phyloP scores from a whole-genome alignment of 1,140 invertebrate genomes.

The Macrocentrus cingulum region DNA sequence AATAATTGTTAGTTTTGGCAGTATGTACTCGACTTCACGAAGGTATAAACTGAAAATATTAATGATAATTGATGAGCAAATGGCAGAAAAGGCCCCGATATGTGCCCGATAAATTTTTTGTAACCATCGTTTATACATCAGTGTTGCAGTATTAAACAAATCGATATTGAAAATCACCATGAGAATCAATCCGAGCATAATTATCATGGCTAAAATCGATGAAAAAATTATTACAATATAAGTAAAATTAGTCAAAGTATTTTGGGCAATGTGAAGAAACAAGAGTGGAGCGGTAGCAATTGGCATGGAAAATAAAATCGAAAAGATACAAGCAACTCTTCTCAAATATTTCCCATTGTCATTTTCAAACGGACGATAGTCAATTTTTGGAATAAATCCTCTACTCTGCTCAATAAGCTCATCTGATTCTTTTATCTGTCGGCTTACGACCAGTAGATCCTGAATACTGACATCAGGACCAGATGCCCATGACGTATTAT shows the following conservation, averaged over 20 bases:
- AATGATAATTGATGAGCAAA: slow-evolving; percentile 28
- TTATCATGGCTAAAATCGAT: slow-evolving; percentile 26
- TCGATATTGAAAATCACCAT: slow-evolving; percentile 30
- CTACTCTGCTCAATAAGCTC: neutral
- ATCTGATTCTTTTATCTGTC: neutral
- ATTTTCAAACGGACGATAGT: slow-evolving; percentile 7
- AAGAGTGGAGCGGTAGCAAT: slow-evolving; percentile 19
- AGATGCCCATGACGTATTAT: neutral
- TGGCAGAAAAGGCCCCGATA: slow-evolving; percentile 28
- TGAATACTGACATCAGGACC: slow-evolving; percentile 8
- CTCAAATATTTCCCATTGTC: slow-evolving; percentile 6
- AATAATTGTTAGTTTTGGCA: slow-evolving; percentile 34
- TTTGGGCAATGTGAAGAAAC: slow-evolving; percentile 23
- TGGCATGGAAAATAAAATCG: slow-evolving; percentile 19
- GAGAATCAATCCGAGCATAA: slow-evolving; percentile 27
- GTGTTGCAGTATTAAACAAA: slow-evolving; percentile 25
- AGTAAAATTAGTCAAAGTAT: slow-evolving; percentile 25
- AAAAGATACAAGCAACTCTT: slow-evolving; percentile 13
- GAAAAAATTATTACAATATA: slow-evolving; percentile 28
- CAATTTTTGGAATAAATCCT: neutral
- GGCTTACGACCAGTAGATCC: neutral
- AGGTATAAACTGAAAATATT: slow-evolving; percentile 35
- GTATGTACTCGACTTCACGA: slow-evolving; percentile 34
- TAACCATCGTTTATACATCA: slow-evolving; percentile 33
- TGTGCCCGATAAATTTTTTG: slow-evolving; percentile 28